Base-by-base conservation (phyloP, 2,797 vertebrate species). In the Psittacula echo region DNA sequence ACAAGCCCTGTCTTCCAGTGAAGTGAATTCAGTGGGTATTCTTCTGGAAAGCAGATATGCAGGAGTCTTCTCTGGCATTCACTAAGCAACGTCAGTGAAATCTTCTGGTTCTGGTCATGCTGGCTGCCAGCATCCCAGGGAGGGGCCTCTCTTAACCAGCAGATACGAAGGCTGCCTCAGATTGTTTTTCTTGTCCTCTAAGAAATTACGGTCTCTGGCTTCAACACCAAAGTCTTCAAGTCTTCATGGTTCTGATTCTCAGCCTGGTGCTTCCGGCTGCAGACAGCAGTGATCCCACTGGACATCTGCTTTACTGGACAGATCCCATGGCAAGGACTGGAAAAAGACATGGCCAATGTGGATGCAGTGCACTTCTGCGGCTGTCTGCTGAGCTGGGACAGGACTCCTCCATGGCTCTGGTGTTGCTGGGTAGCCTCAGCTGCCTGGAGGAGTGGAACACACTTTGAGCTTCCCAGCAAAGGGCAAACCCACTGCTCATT, bases 321-420 rank as follows among this genome's bases (percentile, higher is more conserved):
- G 10, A 29, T 17, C 60, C 82, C 47, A 7, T 0, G 0, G 22
- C 48, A 48, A 71, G 27, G 54, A 42, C n/a, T 39, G 50, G 60
- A 67, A 60, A 23, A 67, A 70, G 23, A 8, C 3, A 0, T 4
- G 1, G 6, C 22, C 11, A 1, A 0, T 7, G 20, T 30, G 66
- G 39, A 41, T 30, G 56, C 48, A 21, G 11, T 5, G 15, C 39
- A n/a, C 10, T 7, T 12, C 76, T 48, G 34, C 22, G 37, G 67
- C 64, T 4, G 44, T 37, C 30, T 11, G 32, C 56, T 77, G 61
- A 58, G 45, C 67, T 58, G 45, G 2, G 14, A 19, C n/a, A 53
- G 44, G 47, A 41, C 27, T 77, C 11, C 23, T 65, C 41, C 18
- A 0, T 29, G 45, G 26, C 37, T 56, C 47, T 70, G 54, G 22